These are phyloP conservation scores for Coleophora deauratella DNA, from an alignment of 2,888 invertebrate genomes.

Conservation along the genomic window DNA sequence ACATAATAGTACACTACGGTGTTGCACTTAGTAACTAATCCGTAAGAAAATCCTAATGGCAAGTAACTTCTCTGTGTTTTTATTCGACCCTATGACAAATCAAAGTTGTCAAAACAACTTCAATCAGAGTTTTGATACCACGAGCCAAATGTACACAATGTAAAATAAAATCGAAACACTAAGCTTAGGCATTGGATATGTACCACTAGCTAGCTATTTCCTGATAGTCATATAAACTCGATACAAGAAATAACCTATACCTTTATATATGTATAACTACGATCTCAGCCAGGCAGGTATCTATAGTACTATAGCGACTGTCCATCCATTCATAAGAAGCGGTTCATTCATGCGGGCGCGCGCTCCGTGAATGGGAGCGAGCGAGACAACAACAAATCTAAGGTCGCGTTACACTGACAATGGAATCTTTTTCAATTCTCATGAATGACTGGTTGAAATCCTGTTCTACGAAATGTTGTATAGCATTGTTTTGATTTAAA, in stretches of 20 bases:
- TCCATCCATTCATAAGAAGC: constrained; percentile 71
- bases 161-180: too few relatives aligned
- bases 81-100: too few relatives aligned
- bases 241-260: constrained; percentile 20
- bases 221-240: constrained; percentile 40
- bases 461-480: constrained; percentile 49
- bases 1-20: too few relatives aligned
- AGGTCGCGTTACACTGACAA: constrained; percentile 63
- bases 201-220: constrained; percentile 17
- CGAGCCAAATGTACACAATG: too few relatives aligned
- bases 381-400: constrained; percentile 41
- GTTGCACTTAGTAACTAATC: too few relatives aligned
- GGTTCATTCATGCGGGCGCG: constrained; percentile 66
- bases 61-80: too few relatives aligned
- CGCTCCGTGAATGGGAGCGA: constrained; percentile 66
- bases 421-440: constrained; percentile 45
- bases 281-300: constrained; percentile 41
- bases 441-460: constrained; percentile 44
- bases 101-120: too few relatives aligned
- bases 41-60: too few relatives aligned
- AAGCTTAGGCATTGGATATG: too few relatives aligned
- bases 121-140: too few relatives aligned
- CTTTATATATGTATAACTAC: constrained; percentile 34
- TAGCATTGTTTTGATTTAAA: constrained; percentile 52
- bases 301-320: constrained; percentile 65